Evolutionary conservation across 2,888 invertebrate genomes (phyloP), one percentile per base, ranked within the genome.

Genomic region (Acanthoscelides obtectus): DNA sequence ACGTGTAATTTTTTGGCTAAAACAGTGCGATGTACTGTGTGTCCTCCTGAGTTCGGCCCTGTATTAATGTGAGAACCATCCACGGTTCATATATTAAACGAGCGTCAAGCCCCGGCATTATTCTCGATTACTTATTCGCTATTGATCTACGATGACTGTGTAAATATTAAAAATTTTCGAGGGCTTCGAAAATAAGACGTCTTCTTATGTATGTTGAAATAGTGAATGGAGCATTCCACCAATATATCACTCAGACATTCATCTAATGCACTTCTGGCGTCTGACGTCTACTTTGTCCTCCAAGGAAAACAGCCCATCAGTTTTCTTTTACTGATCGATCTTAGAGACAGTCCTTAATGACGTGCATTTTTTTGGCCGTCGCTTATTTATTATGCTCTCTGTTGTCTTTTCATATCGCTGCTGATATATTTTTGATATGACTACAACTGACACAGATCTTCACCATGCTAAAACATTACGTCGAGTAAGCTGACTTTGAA

Each of bases 81-180:
- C 45, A 6, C 45, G 6, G 45, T 45, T 17, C 45, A 45, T 45
- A 45, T 45, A 45, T 45, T 45, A 45, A 45, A 45, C 45, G 45
- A 45, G 45, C 45, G 45, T 45, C 79, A 45, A 45, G 45, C 45
- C 45, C 17, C 45, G 5, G 45, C 45, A 79, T 81, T 81, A 79
- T 81, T 80, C 79, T 80, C 78, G 71, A 78, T 76, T 77, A 76
- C 76, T 75, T 75, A 77, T 78, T 76, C 75, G 77, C 77, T 78
- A 81, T 80, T 80, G 81, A 81, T 81, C 81, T 76, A 77, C 76
- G 77, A 79, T 80, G 80, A 79, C 79, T 78, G 75, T 77, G 77
- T 78, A 78, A 79, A 80, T 80, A 78, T 78, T 78, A 74, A 76
- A 79, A 77, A 74, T 73, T 67, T 69, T 75, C 70, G 72, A 72